These are phyloP conservation scores for Dolichoris vasculosae DNA, from an alignment of 1,140 invertebrate species.

Conservation along the genomic window DNA sequence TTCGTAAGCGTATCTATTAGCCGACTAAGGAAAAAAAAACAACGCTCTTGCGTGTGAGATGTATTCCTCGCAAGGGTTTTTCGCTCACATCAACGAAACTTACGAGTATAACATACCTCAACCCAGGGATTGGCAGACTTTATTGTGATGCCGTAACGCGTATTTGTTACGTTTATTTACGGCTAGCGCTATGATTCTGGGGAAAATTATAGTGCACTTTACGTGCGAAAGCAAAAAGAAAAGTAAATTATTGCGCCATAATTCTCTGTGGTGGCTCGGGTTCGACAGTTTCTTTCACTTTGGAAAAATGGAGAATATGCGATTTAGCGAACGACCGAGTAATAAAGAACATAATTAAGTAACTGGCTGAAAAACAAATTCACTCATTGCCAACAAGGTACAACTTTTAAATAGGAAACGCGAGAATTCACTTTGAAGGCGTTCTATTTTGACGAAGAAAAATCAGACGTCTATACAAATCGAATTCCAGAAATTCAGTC, in stretches of 20 bases:
- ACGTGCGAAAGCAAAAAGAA: background rate
- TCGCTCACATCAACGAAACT: background rate
- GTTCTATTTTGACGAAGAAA: background rate
- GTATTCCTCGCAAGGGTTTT: background rate
- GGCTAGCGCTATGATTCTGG: background rate
- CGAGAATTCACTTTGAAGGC: background rate
- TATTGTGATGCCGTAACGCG: background rate
- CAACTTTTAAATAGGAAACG: background rate
- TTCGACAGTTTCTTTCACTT: background rate
- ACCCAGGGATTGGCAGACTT: background rate
- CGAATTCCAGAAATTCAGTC: background rate
- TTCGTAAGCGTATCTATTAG: no score
- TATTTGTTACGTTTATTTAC: background rate
- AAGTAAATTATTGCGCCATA: slow-evolving; percentile 4
- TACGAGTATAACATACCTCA: background rate
- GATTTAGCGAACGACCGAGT: background rate
- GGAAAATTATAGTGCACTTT: background rate
- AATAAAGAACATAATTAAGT: background rate
- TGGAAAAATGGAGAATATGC: background rate
- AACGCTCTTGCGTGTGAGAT: background rate
- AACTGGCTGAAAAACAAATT: background rate
- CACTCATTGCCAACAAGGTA: background rate
- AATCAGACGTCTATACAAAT: background rate
- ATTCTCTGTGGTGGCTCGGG: background rate
- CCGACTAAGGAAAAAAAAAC: background rate